Percentiles rank a stretch among this genome's conserved stretches.
Evolutionary conservation across 2,888 invertebrate species (phyloP).

Genomic region (Ariolimax columbianus): DNA sequence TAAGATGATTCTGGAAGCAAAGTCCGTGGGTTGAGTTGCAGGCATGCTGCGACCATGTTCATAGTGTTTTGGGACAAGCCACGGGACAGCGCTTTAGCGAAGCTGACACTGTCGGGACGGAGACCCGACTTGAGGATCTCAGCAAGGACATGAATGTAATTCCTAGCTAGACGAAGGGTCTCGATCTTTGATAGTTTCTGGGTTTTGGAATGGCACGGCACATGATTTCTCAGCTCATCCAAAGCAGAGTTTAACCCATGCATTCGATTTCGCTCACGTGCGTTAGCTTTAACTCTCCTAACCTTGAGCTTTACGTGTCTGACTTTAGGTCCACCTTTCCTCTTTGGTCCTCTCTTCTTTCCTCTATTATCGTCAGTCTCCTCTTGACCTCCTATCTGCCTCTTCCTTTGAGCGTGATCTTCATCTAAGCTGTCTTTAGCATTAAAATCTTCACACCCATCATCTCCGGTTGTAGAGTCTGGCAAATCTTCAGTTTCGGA

Average conservation of each 20-base stretch:
- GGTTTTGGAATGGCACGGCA: slow-evolving; percentile 79
- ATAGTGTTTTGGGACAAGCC: slow-evolving; percentile 85
- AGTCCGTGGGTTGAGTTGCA: slow-evolving; percentile 77
- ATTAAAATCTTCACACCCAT: slow-evolving; percentile 29
- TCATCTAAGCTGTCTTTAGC: slow-evolving; percentile 26
- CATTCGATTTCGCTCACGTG: slow-evolving; percentile 84
- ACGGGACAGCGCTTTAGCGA: slow-evolving; percentile 82
- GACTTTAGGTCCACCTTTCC: slow-evolving; percentile 78
- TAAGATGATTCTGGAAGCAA: slow-evolving; percentile 70
- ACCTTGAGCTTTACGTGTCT: slow-evolving; percentile 73
- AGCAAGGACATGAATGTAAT: slow-evolving; percentile 84
- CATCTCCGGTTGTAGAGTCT: slow-evolving; percentile 55
- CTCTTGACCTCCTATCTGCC: neutral
- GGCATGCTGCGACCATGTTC: slow-evolving; percentile 81
- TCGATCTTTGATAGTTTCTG: slow-evolving; percentile 83
- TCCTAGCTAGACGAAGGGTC: slow-evolving; percentile 84
- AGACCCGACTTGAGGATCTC: slow-evolving; percentile 80
- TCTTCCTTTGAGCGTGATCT: neutral
- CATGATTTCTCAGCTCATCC: slow-evolving; percentile 66
- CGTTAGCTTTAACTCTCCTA: slow-evolving; percentile 81
- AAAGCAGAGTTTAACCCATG: slow-evolving; percentile 82
- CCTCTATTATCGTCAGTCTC: slow-evolving; percentile 56
- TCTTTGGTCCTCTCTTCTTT: slow-evolving; percentile 79
- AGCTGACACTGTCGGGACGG: slow-evolving; percentile 81
- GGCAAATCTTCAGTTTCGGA: slow-evolving; percentile 59